Base-by-base conservation (phyloP, 2,888 invertebrate species). In the Drosophila prostipennis region DNA sequence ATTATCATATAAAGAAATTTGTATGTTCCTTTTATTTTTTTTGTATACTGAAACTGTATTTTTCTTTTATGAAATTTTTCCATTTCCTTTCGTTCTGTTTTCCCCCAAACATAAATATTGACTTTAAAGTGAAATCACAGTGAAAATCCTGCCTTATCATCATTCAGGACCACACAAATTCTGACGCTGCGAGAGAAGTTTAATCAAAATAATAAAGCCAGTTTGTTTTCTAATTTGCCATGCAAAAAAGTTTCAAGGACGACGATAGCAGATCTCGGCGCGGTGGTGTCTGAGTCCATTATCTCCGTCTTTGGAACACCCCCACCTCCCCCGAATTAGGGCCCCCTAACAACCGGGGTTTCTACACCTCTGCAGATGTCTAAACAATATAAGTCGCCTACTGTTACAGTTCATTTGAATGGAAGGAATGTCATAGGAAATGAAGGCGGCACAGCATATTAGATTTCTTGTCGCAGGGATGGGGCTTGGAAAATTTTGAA, bases 381-480 rank as follows among this genome's bases (percentile, higher is more conserved):
- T 63, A 63, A 63, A 63, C 61, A 59, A 63, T 60, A 56, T 49
- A 59, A 54, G 54, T 46, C 53, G 53, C 48, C 46, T 60, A 63
- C 45, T 34, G 56, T 79, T 72, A 67, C 81, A 72, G 69, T 82
- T 81, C 85, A 85, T 71, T 82, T 82, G 74, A 72, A 46, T 49
- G 43, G 55, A 74, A 69, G 49, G 46, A 48, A 63, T 52, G 57
- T 36, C 37, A 59, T 54, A 48, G 48, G 65, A 64, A 72, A 61
- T 51, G 71, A 71, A 71, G 45, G 34, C 37, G 13, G 13, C 19
- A 34, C 64, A 32, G 40, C 64, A 65, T 65, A 65, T 65, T 65
- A 53, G 26, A 65, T 46, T 65, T 65, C 52, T 60, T 6, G 13
- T 6, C 19, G 11, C 6, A 11, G 19, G 0, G 10, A 11, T 14